Percentiles rank a stretch among this genome's conserved stretches.
phyloP scores from a whole-genome alignment of 2,888 invertebrate species.

The Xestia rhomboidea region DNA sequence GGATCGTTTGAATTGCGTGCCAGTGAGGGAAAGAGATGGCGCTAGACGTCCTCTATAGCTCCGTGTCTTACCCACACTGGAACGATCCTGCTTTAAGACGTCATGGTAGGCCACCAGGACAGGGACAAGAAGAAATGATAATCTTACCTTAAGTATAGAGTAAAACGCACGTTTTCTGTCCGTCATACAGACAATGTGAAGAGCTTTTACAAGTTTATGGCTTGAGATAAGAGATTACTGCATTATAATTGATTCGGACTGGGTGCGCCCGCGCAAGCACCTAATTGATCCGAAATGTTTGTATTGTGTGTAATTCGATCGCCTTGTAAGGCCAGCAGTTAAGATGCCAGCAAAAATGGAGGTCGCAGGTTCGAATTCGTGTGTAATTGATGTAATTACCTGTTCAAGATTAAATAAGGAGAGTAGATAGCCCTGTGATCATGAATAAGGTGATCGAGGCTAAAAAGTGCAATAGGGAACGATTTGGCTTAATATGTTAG shows the following conservation, averaged over 20 bases:
- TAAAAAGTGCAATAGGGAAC: slow-evolving; percentile 40
- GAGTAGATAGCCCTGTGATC: slow-evolving; percentile 42
- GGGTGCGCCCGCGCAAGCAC: slow-evolving; percentile 68
- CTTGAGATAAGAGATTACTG: slow-evolving; percentile 69
- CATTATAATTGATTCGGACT: slow-evolving; percentile 71
- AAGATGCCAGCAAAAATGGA: slow-evolving; percentile 55
- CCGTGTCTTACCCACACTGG: no score
- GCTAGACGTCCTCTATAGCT: no score
- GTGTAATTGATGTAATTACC: slow-evolving; percentile 59
- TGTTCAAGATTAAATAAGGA: slow-evolving; percentile 55
- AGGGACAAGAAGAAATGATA: not conserved
- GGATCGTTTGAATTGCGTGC: no score
- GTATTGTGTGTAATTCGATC: slow-evolving; percentile 67
- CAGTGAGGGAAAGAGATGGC: no score
- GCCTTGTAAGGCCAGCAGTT: slow-evolving; percentile 60
- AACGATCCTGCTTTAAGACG: no score
- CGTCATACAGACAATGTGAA: slow-evolving; percentile 9
- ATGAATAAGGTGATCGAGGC: slow-evolving; percentile 47
- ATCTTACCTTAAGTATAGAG: not conserved
- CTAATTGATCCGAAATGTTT: slow-evolving; percentile 67
- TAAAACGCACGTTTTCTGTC: slow-evolving; percentile 14
- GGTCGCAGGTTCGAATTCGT: slow-evolving; percentile 52
- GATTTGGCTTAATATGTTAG: slow-evolving; percentile 25
- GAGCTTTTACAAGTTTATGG: slow-evolving; percentile 51
- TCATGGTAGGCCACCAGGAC: no score